Percentiles rank a stretch among this genome's conserved stretches.
Conservation (phyloP, 2,888 invertebrate genomes). For the Pherbina coryleti region DNA sequence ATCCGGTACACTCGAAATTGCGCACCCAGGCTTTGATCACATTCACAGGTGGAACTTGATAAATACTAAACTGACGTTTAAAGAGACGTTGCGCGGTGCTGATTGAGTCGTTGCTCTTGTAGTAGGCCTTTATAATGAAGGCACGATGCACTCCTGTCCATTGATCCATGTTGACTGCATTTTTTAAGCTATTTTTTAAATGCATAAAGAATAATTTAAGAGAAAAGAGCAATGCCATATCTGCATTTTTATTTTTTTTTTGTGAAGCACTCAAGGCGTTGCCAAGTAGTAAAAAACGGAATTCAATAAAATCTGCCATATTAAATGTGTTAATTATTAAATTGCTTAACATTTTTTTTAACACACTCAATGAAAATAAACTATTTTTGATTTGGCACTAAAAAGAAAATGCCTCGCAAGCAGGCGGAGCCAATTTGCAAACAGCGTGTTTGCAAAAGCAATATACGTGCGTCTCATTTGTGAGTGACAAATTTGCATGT, state of each 20-base stretch:
- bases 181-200: not conserved
- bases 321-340: no score
- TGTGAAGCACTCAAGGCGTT: no score
- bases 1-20: slow-evolving; percentile 61
- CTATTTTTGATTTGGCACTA: not conserved
- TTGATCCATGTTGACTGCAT: slow-evolving; percentile 60
- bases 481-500: slow-evolving; percentile 3
- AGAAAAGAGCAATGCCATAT: not conserved
- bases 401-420: not conserved
- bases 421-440: slow-evolving; percentile 4
- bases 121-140: slow-evolving; percentile 60
- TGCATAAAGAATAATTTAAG: not conserved
- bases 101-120: slow-evolving; percentile 62
- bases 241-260: no score
- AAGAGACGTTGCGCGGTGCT: slow-evolving; percentile 59
- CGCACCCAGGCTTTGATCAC: slow-evolving; percentile 63
- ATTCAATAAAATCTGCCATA: no score
- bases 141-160: slow-evolving; percentile 65
- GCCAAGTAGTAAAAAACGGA: no score
- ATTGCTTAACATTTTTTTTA: no score
- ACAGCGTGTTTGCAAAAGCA: not conserved
- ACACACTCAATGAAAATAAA: no score
- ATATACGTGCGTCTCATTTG: slow-evolving; percentile 2
- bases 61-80: slow-evolving; percentile 61
- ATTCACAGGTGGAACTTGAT: slow-evolving; percentile 58